phyloP scores from a whole-genome alignment of 2,113 vertebrate genomes.

The Microcebus tavaratra region DNA sequence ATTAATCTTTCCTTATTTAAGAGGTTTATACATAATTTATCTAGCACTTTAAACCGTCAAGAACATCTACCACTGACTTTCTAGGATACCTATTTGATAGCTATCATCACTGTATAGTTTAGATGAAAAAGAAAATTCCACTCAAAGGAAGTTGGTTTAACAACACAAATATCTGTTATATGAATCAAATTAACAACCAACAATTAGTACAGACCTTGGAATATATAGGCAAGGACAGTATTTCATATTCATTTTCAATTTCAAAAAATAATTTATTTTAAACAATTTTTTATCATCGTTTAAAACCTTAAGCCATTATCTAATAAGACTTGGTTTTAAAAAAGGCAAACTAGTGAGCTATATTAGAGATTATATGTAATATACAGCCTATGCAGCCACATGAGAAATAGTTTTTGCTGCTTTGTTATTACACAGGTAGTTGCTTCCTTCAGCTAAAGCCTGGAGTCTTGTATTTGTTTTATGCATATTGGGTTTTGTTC shows the following conservation, averaged over 20 bases:
- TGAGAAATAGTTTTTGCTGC: constrained; percentile 79
- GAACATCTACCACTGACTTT: neutral
- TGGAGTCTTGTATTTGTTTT: constrained; percentile 85
- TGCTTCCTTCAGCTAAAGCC: constrained; percentile 85
- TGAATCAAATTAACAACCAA: constrained; percentile 39
- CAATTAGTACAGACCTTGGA: neutral
- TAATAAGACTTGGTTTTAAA: constrained; percentile 53
- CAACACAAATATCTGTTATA: neutral
- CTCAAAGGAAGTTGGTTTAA: constrained; percentile 16
- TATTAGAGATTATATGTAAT: constrained; percentile 50
- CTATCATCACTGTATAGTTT: neutral
- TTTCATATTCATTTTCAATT: constrained; percentile 64
- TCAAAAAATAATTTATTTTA: constrained; percentile 86
- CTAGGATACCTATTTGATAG: neutral
- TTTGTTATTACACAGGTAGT: constrained; percentile 89
- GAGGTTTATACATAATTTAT: neutral
- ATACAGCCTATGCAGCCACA: constrained; percentile 72
- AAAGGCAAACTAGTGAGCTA: constrained; percentile 71
- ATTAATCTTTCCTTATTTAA: neutral
- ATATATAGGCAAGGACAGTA: constrained; percentile 39
- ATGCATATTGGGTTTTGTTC: constrained; percentile 88
- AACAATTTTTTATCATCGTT: constrained; percentile 77
- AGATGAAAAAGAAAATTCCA: neutral
- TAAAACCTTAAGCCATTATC: constrained; percentile 55
- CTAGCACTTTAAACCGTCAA: neutral